Conservation (phyloP, 2,797 vertebrate genomes). For the Alca torda region DNA sequence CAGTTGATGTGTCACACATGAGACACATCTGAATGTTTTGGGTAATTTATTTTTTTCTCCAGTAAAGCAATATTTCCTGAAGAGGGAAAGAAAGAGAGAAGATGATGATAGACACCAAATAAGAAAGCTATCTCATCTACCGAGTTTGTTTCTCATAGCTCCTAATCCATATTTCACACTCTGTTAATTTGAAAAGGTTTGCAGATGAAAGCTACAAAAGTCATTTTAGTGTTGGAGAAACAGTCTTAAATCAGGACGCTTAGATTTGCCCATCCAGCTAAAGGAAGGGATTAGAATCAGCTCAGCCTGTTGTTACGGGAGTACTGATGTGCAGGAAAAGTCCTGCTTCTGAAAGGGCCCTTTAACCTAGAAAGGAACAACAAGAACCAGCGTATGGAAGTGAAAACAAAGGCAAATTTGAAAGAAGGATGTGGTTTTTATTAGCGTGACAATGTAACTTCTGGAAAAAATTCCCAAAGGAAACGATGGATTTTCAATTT, state of each 20-base stretch:
- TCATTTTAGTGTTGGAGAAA: background rate
- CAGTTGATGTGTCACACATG: background rate
- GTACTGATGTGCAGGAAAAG: background rate
- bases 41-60: background rate
- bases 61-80: background rate
- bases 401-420: background rate
- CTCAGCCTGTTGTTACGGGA: background rate
- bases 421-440: background rate
- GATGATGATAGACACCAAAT: background rate
- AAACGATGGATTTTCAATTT: background rate
- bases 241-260: background rate
- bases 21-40: background rate
- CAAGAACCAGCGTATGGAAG: background rate
- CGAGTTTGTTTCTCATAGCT: background rate
- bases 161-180: background rate
- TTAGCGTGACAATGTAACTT: accelerated
- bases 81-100: background rate
- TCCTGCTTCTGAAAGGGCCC: background rate
- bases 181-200: background rate
- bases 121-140: background rate
- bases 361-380: background rate
- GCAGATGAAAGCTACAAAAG: background rate
- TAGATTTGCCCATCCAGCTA: background rate
- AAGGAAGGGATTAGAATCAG: background rate
- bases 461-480: background rate